These are phyloP conservation scores for Athalia circularis DNA, from an alignment of 2,888 invertebrate species.

Conservation along the genomic window DNA sequence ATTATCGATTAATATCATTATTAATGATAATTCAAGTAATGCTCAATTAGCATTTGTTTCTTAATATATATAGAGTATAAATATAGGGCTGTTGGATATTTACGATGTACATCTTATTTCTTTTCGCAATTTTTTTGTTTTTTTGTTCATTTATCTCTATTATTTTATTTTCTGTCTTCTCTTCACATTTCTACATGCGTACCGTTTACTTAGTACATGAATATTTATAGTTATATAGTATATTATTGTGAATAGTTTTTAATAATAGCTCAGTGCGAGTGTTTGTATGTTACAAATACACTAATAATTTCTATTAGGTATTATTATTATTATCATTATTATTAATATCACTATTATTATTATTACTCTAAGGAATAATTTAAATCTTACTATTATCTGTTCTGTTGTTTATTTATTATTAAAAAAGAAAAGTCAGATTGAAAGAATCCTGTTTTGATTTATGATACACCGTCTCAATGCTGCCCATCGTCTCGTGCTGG, in stretches of 20 bases:
- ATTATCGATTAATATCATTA: conserved; percentile 24
- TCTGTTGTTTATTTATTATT: conserved; percentile 38
- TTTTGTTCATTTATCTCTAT: not conserved
- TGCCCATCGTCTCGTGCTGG: too few species aligned
- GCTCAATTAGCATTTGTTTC: conserved; percentile 75
- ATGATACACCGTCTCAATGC: too few species aligned
- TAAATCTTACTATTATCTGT: conserved; percentile 35
- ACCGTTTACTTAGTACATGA: not conserved
- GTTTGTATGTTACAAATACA: conserved; percentile 21
- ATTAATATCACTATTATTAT: conserved; percentile 12
- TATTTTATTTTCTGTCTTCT: not conserved
- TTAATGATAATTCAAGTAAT: conserved; percentile 73
- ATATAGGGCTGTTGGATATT: conserved; percentile 75
- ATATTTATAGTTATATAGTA: not conserved
- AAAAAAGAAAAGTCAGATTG: conserved; percentile 36
- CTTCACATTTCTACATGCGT: not conserved
- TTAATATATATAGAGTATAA: conserved; percentile 72
- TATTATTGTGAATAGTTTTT: conserved; percentile 36
- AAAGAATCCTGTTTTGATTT: not conserved
- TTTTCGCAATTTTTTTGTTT: not conserved
- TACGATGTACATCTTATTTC: conserved; percentile 52
- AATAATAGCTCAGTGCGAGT: conserved; percentile 13
- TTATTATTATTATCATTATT: not conserved
- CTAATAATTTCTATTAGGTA: not conserved
- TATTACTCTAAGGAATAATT: conserved; percentile 25